phyloP scores from a whole-genome alignment of 1,140 invertebrate genomes.

The Bactericera cockerelli region DNA sequence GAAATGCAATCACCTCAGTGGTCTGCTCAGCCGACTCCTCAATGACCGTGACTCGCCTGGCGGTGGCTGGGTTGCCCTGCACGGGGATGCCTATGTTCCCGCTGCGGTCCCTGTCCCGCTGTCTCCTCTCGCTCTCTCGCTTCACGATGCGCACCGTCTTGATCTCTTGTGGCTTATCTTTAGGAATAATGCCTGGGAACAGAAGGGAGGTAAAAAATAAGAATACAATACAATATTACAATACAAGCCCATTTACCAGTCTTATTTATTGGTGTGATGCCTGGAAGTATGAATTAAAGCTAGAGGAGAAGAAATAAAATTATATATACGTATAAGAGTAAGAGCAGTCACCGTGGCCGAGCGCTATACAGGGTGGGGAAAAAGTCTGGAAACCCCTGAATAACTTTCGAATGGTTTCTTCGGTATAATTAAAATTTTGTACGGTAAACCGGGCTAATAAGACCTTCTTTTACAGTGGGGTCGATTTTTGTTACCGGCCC shows the following conservation, averaged over 20 bases:
- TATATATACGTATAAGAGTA: too few species aligned
- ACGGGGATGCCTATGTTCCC: slow-evolving; percentile 34
- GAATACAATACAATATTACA: neutral
- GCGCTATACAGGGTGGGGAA: too few species aligned
- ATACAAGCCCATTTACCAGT: neutral
- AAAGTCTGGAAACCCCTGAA: too few species aligned
- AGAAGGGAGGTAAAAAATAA: slow-evolving; percentile 21
- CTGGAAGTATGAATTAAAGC: neutral
- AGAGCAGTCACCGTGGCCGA: too few species aligned
- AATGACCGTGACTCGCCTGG: slow-evolving; percentile 20
- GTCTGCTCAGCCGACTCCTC: slow-evolving; percentile 18
- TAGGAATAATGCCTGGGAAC: slow-evolving; percentile 47
- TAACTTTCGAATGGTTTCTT: too few species aligned
- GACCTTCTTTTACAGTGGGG: too few species aligned
- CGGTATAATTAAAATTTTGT: too few species aligned
- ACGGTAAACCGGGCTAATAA: too few species aligned
- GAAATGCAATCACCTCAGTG: slow-evolving; percentile 14
- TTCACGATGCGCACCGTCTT: slow-evolving; percentile 89
- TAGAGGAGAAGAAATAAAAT: too few species aligned
- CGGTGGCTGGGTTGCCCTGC: slow-evolving; percentile 19
- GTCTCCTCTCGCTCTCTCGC: slow-evolving; percentile 68
- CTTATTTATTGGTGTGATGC: neutral
- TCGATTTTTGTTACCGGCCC: too few species aligned
- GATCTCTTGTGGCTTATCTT: slow-evolving; percentile 71
- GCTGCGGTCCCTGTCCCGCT: slow-evolving; percentile 46